These are phyloP conservation scores for Chloropsis cyanopogon DNA, from an alignment of 2,113 vertebrate genomes.

Conservation along the genomic window DNA sequence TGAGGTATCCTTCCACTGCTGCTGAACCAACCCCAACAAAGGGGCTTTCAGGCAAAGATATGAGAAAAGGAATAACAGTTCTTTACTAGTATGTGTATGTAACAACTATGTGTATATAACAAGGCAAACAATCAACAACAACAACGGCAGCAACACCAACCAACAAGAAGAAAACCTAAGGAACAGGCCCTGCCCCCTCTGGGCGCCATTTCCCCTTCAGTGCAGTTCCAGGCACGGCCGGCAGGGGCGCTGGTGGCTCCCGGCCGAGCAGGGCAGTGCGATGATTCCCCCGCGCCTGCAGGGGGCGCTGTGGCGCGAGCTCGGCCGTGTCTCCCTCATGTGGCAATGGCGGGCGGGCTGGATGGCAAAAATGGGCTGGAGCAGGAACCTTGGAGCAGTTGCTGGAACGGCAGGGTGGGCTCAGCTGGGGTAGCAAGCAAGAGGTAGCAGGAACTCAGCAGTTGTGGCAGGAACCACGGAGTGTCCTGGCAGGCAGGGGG, in stretches of 20 bases:
- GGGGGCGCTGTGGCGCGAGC: neutral
- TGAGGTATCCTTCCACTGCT: too few relatives aligned
- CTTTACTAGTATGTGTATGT: too few relatives aligned
- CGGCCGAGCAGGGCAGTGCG: neutral
- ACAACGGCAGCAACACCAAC: neutral
- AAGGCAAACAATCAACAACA: neutral
- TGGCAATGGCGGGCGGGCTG: too few relatives aligned
- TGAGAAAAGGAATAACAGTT: too few relatives aligned
- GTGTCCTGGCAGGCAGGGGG: neutral
- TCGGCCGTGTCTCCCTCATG: too few relatives aligned
- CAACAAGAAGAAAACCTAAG: too few relatives aligned
- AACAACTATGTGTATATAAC: too few relatives aligned
- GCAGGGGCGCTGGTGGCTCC: neutral
- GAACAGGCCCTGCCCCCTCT: too few relatives aligned
- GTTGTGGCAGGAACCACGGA: neutral
- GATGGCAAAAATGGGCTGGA: neutral
- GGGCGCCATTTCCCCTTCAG: neutral
- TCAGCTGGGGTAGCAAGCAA: neutral
- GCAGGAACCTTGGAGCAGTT: neutral
- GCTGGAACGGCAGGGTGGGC: neutral
- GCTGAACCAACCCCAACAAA: neutral
- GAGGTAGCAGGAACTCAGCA: neutral
- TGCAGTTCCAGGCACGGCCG: neutral
- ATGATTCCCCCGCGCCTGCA: neutral
- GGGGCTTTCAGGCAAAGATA: neutral